A percentile compares a stretch with the other conserved stretches of the same genome.
Conservation (phyloP, 2,797 vertebrate genomes). For the Emys orbicularis region DNA sequence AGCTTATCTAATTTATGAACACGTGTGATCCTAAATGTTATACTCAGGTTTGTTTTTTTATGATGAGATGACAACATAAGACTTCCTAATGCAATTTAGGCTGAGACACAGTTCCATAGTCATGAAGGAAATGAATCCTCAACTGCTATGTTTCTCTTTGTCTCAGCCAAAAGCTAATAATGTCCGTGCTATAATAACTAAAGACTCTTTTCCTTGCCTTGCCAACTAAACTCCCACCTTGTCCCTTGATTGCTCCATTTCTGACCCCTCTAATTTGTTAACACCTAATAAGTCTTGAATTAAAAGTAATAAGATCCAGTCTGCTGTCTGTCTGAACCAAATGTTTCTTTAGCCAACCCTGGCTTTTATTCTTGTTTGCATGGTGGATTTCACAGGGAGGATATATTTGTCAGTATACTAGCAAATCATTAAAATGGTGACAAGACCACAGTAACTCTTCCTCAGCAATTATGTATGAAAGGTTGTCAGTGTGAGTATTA, state of each 20-base stretch:
- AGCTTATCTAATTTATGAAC: not conserved
- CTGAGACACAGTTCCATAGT: not conserved
- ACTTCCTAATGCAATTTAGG: not conserved
- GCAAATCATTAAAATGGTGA: constrained; percentile 46
- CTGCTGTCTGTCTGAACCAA: constrained; percentile 19
- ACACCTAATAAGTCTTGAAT: constrained; percentile 18
- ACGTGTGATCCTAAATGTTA: not conserved
- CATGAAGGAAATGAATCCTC: not conserved
- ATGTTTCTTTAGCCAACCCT: constrained; percentile 37
- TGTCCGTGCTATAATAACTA: not conserved
- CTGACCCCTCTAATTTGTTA: constrained; percentile 8
- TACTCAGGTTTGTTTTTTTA: not conserved
- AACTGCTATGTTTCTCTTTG: accelerated
- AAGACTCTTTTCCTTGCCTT: constrained; percentile 26
- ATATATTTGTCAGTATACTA: constrained; percentile 48
- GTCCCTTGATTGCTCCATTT: constrained; percentile 33
- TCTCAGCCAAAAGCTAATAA: not conserved
- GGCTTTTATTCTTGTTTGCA: constrained; percentile 41
- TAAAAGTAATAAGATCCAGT: constrained; percentile 41
- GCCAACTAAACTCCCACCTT: constrained; percentile 31
- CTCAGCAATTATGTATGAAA: constrained; percentile 70
- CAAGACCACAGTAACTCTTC: constrained; percentile 66
- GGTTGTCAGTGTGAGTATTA: constrained; percentile 56
- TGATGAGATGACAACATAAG: not conserved
- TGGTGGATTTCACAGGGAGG: constrained; percentile 45